Evolutionary conservation across 1,140 invertebrate species (phyloP).

Genomic region (Tachypleus tridentatus): DNA sequence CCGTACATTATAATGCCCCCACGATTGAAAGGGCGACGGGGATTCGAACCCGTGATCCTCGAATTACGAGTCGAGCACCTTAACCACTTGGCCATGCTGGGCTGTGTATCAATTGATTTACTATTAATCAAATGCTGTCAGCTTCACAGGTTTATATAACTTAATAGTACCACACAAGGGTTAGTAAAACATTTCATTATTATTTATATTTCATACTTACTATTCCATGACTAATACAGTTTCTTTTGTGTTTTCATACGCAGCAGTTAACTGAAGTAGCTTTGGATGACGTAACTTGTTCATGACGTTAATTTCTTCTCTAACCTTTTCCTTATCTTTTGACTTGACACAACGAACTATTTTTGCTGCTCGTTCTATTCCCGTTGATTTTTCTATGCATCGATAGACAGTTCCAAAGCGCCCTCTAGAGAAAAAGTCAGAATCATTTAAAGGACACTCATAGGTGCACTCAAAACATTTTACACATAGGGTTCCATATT

Average conservation of each 20-base stretch:
- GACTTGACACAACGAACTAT: conserved; percentile 69
- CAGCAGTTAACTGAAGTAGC: conserved; percentile 70
- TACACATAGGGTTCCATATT: too few species aligned
- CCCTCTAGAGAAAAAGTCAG: conserved; percentile 30
- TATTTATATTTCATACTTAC: conserved; percentile 51
- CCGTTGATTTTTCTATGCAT: conserved; percentile 54
- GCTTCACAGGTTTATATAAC: too few species aligned
- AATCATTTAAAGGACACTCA: too few species aligned
- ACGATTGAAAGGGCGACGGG: too few species aligned
- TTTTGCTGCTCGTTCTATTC: conserved; percentile 72
- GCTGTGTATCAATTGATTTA: too few species aligned
- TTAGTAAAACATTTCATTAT: background rate
- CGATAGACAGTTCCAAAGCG: conserved; percentile 47
- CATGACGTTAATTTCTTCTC: conserved; percentile 87
- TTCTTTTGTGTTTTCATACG: conserved; percentile 71
- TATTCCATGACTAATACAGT: conserved; percentile 89
- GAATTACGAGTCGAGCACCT: too few species aligned
- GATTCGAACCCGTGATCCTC: too few species aligned
- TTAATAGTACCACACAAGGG: too few species aligned
- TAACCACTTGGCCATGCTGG: too few species aligned
- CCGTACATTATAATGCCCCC: too few species aligned
- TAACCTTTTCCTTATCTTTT: conserved; percentile 70
- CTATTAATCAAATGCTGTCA: too few species aligned
- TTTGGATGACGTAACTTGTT: conserved; percentile 78
- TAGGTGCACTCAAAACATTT: too few species aligned